A percentile compares a stretch with the other conserved stretches of the same genome.
These are phyloP conservation scores for Sylvia atricapilla DNA, from an alignment of 2,113 vertebrate genomes.

Conservation along the genomic window DNA sequence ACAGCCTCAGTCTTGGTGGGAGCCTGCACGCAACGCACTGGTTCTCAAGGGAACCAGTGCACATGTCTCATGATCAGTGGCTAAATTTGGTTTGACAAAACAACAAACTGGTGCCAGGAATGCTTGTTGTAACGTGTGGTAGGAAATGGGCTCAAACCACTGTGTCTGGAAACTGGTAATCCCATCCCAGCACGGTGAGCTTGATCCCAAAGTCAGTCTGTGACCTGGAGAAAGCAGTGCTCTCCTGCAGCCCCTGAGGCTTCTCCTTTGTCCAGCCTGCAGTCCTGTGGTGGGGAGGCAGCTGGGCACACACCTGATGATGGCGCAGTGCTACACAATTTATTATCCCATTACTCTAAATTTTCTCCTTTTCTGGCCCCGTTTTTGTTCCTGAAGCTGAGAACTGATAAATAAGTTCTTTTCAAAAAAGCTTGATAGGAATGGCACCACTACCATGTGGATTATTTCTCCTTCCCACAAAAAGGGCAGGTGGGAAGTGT, in stretches of 20 bases:
- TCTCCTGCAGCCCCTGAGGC: rapidly evolving
- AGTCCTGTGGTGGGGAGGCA: neutral
- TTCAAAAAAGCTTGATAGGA: neutral
- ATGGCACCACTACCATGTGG: rapidly evolving
- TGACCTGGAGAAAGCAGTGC: neutral
- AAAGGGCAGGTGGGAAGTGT: neutral
- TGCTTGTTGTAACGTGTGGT: neutral
- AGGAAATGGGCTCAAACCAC: neutral
- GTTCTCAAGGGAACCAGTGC: neutral
- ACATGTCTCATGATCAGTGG: neutral
- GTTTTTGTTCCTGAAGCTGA: neutral
- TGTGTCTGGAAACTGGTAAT: neutral
- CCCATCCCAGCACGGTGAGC: rapidly evolving
- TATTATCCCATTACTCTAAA: neutral
- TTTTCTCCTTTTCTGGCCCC: neutral
- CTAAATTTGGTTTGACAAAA: neutral
- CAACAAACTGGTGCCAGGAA: neutral
- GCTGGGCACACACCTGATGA: neutral
- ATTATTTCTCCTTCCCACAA: neutral
- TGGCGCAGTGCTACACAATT: rapidly evolving
- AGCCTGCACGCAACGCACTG: neutral
- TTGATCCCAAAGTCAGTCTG: neutral
- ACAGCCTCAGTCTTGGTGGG: neutral
- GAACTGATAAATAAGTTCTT: neutral
- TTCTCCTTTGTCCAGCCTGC: rapidly evolving